These are phyloP conservation scores for Oxygymnocypris stewartii DNA, from an alignment of 2,113 vertebrate genomes.

Conservation along the genomic window DNA sequence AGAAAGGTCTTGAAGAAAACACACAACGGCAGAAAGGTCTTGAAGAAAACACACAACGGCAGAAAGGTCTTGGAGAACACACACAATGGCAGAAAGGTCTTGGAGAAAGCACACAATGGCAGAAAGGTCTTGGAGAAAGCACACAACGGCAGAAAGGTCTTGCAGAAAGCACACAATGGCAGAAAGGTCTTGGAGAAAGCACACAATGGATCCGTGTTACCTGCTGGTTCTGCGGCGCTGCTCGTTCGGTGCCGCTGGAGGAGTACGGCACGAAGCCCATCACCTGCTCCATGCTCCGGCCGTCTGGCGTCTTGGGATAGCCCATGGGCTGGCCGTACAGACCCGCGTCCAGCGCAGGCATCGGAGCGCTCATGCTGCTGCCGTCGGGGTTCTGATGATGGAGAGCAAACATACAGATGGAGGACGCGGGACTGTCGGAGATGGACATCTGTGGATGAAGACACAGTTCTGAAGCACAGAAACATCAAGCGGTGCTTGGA, in stretches of 20 bases:
- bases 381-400: constrained; percentile 53
- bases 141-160: too few species aligned
- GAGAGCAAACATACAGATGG: constrained; percentile 56
- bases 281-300: constrained; percentile 67
- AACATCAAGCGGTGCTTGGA: neutral
- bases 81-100: neutral
- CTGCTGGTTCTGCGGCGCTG: constrained; percentile 68
- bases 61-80: too few species aligned
- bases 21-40: too few species aligned
- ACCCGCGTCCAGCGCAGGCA: constrained; percentile 68
- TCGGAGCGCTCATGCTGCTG: constrained; percentile 47
- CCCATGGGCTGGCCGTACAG: constrained; percentile 58
- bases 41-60: too few species aligned
- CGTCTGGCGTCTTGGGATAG: constrained; percentile 56
- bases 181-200: too few species aligned
- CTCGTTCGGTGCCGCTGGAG: constrained; percentile 22
- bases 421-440: constrained; percentile 57
- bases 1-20: too few species aligned
- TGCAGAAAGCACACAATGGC: too few species aligned
- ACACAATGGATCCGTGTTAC: constrained; percentile 19
- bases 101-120: too few species aligned
- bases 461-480: neutral
- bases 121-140: too few species aligned
- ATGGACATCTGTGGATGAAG: constrained; percentile 70
- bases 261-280: constrained; percentile 72